Evolutionary conservation across 2,797 vertebrate species (phyloP).

Genomic region (Squalus acanthias): DNA sequence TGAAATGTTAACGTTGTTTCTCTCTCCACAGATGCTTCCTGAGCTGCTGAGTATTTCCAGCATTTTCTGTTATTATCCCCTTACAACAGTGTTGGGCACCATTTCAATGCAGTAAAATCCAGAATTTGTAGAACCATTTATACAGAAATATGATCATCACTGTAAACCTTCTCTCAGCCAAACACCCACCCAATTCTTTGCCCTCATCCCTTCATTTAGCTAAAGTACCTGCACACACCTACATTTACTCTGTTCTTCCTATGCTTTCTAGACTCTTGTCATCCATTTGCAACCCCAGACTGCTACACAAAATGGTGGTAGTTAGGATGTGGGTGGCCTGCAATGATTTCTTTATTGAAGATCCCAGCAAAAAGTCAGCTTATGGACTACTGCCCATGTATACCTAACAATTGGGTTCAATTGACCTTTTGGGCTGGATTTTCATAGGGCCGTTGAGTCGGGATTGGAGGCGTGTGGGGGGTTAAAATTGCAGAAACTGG

Average conservation of each 20-base stretch:
- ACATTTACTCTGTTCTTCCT: neutral
- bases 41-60: no score
- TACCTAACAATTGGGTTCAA: neutral
- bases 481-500: no score
- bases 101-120: neutral
- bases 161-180: neutral
- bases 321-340: neutral
- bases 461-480: no score
- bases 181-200: neutral
- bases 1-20: no score
- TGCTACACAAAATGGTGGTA: neutral
- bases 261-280: neutral
- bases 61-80: neutral
- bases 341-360: neutral
- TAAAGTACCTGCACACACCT: neutral
- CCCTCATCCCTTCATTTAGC: neutral
- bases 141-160: neutral
- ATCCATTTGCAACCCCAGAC: neutral
- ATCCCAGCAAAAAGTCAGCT: neutral
- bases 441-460: no score
- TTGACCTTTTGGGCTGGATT: no score
- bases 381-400: neutral
- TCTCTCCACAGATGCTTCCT: no score
- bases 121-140: neutral
- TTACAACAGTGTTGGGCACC: neutral